phyloP scores from a whole-genome alignment of 2,113 vertebrate species.

The Etia nguti region DNA sequence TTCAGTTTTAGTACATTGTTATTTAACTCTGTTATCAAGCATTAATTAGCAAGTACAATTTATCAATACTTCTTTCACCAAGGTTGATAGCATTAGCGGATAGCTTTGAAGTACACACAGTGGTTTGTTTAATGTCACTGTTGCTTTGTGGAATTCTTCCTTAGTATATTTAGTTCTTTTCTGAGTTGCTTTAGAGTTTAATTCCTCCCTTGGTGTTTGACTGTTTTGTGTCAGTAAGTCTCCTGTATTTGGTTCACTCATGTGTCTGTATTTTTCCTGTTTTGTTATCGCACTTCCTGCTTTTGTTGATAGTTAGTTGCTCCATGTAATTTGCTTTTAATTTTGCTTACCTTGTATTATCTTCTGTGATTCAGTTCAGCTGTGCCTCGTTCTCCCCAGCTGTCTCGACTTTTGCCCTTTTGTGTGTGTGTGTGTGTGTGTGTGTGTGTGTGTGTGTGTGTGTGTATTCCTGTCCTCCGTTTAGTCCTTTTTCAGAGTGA shows the following conservation, averaged over 20 bases:
- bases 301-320: background rate
- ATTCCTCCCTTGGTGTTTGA: background rate
- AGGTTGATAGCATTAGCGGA: background rate
- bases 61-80: background rate
- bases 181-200: background rate
- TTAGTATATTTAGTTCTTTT: background rate
- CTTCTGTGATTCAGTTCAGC: background rate
- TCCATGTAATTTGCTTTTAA: background rate
- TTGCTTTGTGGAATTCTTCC: background rate
- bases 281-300: background rate
- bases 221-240: background rate
- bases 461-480: background rate
- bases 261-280: background rate
- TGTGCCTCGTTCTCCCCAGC: background rate
- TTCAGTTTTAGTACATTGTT: background rate
- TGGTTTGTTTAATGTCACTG: background rate
- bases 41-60: background rate
- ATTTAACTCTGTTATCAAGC: background rate
- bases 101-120: background rate
- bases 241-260: background rate
- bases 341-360: background rate
- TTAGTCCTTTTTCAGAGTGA: background rate
- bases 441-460: accelerated
- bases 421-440: background rate
- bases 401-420: background rate